phyloP scores from a whole-genome alignment of 2,888 invertebrate genomes.

The Buathra laborator region DNA sequence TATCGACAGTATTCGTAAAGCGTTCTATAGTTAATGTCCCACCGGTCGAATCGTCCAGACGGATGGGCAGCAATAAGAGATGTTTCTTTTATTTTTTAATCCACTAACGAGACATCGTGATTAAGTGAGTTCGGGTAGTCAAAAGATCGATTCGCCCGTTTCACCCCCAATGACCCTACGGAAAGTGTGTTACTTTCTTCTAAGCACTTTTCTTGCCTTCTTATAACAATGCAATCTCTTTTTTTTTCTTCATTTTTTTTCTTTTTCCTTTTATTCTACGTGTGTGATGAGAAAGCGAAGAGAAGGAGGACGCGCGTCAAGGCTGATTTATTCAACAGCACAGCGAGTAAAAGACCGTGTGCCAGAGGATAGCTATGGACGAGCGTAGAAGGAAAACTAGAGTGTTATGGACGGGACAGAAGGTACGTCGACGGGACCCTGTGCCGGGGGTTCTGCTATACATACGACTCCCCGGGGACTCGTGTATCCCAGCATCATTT shows the following conservation, averaged over 20 bases:
- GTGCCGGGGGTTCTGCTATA: slow-evolving; percentile 9
- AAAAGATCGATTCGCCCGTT: neutral
- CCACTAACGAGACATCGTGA: neutral
- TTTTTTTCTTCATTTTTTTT: neutral
- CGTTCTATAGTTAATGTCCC: neutral
- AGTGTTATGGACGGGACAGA: slow-evolving; percentile 41
- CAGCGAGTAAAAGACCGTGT: slow-evolving; percentile 35
- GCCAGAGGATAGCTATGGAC: slow-evolving; percentile 15
- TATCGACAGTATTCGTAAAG: neutral
- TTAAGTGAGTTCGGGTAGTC: neutral
- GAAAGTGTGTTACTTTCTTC: neutral
- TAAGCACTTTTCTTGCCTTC: neutral
- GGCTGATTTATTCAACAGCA: slow-evolving; percentile 54
- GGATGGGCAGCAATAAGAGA: neutral
- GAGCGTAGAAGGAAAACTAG: slow-evolving; percentile 29
- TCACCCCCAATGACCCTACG: neutral
- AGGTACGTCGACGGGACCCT: slow-evolving; percentile 28
- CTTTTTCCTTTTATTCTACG: neutral
- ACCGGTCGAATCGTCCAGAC: neutral
- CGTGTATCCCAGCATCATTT: slow-evolving; percentile 62
- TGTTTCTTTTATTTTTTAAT: neutral
- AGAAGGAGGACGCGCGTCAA: slow-evolving; percentile 18
- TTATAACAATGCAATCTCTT: neutral
- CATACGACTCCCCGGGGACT: slow-evolving; percentile 55
- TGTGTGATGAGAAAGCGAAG: slow-evolving; percentile 21